Base-by-base conservation (phyloP, 2,113 vertebrate genomes). In the Hylia prasina region DNA sequence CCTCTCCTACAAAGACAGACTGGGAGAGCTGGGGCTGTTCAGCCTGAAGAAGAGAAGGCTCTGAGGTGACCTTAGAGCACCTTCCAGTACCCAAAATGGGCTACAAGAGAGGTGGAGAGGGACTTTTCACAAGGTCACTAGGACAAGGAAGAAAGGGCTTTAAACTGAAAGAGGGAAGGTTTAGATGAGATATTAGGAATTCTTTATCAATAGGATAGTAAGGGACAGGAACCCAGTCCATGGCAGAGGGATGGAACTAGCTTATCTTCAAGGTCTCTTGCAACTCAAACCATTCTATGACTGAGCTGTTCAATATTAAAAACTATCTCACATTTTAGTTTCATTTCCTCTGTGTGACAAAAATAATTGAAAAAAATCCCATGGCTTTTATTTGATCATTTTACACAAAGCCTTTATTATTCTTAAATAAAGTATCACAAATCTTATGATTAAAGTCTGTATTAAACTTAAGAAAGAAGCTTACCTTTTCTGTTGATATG, bases 401-500 rank as follows among this genome's bases (percentile, higher is more conserved):
- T 83, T 63, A 71, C 19, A n/a, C 4, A 13, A 88, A 56, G 58
- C 9, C 1, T 14, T 40, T 28, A 58, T 28, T 69, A 47, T n/a
- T 82, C 35, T 50, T 35, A 39, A 6, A 4, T 82, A 87, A 83
- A 84, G 3, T 23, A 87, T 9, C 19, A 75, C 8, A 78, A 60
- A 84, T 70, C 23, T 56, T 7, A 4, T 2, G 3, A 53, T 2
- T 65, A 18, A 17, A 73, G 9, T 48, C 33, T 47, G 12, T 39
- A 37, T 28, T 65, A 63, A 88, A 80, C 16, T 66, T 3, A 2
- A 70, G 42, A 83, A 86, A 63, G 18, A 73, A 11, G 28, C 97
- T 98, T 98, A 98, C 98, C 98, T 98, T 97, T 98, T 98, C 88
- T 98, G 98, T 86, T 98, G 98, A 97, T 98, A 98, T 42, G 98